phyloP scores from a whole-genome alignment of 2,113 vertebrate genomes.

The Pelvicachromis taeniatus region DNA sequence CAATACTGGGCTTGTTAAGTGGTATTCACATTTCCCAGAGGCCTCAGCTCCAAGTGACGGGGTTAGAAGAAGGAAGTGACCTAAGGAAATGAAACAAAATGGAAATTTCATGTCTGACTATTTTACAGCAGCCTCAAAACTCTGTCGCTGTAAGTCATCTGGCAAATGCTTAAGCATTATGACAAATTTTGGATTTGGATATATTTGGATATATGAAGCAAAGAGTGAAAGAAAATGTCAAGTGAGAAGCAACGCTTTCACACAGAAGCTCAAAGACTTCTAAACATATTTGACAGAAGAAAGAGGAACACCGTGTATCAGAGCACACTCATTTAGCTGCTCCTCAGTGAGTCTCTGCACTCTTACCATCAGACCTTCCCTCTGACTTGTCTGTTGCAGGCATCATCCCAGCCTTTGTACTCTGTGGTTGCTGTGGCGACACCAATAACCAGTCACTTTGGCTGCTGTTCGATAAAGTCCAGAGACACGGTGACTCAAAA shows the following conservation, averaged over 20 bases:
- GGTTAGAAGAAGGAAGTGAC: constrained; percentile 71
- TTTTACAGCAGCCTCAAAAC: background rate
- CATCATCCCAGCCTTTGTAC: background rate
- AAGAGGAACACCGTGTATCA: background rate
- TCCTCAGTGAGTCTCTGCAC: background rate
- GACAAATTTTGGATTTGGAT: background rate
- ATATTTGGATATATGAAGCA: background rate
- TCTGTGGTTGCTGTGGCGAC: constrained; percentile 49
- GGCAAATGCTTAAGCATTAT: background rate
- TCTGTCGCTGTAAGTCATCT: background rate
- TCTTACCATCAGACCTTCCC: constrained; percentile 66
- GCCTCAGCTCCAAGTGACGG: constrained; percentile 7
- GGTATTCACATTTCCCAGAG: constrained; percentile 62
- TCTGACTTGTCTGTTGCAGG: constrained; percentile 66
- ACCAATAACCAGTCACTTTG: constrained; percentile 66
- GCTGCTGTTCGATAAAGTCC: constrained; percentile 68
- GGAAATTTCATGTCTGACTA: background rate
- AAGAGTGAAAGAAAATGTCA: background rate
- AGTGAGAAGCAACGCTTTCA: background rate
- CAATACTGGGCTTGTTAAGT: constrained; percentile 68
- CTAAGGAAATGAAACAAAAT: constrained; percentile 42
- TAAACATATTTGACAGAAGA: background rate
- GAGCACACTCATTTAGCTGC: background rate
- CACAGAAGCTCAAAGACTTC: background rate
- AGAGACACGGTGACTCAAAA: constrained; percentile 73